Percentiles rank a stretch among this genome's conserved stretches.
Evolutionary conservation across 2,113 vertebrate genomes (phyloP).

Genomic region (Ceuthmochares aereus): DNA sequence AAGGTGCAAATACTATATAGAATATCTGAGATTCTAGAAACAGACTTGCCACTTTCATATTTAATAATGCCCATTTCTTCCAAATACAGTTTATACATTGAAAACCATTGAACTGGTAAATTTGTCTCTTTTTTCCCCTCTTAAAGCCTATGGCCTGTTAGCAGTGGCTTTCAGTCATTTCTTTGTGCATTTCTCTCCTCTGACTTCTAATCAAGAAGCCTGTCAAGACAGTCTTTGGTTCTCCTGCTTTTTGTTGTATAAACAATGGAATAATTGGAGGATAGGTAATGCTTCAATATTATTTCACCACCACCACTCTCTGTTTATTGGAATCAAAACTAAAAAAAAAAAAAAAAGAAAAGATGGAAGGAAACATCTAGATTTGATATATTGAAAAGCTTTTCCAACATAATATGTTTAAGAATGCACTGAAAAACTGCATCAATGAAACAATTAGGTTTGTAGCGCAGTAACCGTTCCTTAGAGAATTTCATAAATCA

Average conservation of each 20-base stretch:
- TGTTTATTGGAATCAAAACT: neutral
- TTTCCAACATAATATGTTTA: neutral
- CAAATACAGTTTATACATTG: neutral
- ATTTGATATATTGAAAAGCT: neutral
- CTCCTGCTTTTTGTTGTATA: neutral
- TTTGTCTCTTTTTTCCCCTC: accelerated
- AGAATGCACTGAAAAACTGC: neutral
- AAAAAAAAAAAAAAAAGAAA: neutral
- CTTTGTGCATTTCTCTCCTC: neutral
- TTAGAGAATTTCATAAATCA: too few species aligned
- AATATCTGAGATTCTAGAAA: neutral
- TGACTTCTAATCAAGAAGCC: neutral
- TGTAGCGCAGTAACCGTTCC: neutral
- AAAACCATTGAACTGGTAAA: neutral
- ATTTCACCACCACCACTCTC: neutral
- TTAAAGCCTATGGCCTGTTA: neutral
- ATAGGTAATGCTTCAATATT: neutral
- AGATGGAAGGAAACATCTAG: neutral
- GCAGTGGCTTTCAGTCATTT: neutral
- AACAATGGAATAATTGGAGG: neutral
- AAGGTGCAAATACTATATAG: neutral
- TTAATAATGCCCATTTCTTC: neutral
- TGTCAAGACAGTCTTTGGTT: neutral
- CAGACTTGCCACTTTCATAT: neutral
- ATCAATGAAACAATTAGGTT: neutral